A percentile compares a stretch with the other conserved stretches of the same genome.
Conservation (phyloP, 2,797 vertebrate species). For the Rhinella marina region DNA sequence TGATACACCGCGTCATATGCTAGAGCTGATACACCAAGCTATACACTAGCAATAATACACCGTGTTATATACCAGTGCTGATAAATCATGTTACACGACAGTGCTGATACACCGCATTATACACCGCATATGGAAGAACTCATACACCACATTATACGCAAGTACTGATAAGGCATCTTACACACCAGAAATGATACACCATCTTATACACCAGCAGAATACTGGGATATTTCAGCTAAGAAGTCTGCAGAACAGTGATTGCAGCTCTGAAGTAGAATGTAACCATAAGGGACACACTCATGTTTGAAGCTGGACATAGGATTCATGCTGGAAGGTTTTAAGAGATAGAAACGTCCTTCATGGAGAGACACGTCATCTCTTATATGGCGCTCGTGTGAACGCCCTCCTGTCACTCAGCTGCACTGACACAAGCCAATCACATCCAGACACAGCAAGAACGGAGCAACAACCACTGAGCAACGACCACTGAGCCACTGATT, state of each 20-base stretch:
- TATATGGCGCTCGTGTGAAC: neutral
- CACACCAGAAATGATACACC: neutral
- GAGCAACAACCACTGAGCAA: too few relatives aligned
- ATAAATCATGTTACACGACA: too few relatives aligned
- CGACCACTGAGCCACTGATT: too few relatives aligned
- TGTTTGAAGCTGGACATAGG: neutral
- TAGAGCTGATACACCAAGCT: too few relatives aligned
- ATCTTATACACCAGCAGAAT: neutral
- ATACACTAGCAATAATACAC: too few relatives aligned
- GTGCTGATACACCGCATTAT: neutral
- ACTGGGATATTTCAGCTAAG: too few relatives aligned
- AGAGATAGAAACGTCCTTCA: neutral
- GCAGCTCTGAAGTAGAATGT: neutral
- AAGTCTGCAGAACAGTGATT: too few relatives aligned
- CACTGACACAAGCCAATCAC: neutral
- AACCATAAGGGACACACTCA: neutral
- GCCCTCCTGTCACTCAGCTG: neutral
- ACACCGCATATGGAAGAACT: too few relatives aligned
- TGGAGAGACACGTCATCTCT: neutral
- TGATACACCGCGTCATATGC: neutral
- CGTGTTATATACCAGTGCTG: neutral
- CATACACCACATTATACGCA: too few relatives aligned
- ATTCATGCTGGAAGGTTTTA: neutral
- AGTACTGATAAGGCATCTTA: neutral
- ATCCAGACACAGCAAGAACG: too few relatives aligned